Evolutionary conservation across 1,140 invertebrate species (phyloP).

Genomic region (Euschistus heros): DNA sequence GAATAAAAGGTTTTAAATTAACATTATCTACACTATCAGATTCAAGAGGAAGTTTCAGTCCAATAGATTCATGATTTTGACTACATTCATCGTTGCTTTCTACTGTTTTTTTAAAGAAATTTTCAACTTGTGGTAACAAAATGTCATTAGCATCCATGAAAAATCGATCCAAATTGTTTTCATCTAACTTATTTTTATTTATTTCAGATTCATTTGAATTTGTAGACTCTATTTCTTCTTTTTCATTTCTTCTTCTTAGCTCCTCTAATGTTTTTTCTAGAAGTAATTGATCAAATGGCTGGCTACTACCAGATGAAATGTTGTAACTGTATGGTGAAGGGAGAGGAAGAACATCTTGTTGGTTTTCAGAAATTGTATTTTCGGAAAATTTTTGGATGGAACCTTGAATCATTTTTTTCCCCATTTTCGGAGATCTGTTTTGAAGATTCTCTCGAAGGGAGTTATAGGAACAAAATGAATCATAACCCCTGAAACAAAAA

Average conservation of each 20-base stretch:
- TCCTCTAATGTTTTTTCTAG: constrained; percentile 10
- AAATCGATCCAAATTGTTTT: constrained; percentile 6
- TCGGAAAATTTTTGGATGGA: constrained; percentile 12
- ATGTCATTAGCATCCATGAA: constrained; percentile 14
- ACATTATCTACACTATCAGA: neutral
- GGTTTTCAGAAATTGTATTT: neutral
- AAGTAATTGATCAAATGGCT: constrained; percentile 10
- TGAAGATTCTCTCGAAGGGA: neutral
- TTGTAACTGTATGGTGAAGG: neutral
- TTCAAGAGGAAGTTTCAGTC: constrained; percentile 4
- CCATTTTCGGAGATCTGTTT: constrained; percentile 10
- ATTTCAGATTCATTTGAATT: constrained; percentile 9
- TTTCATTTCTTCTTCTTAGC: constrained; percentile 11
- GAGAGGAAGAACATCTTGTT: neutral
- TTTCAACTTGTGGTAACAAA: constrained; percentile 10
- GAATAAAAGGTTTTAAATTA: neutral
- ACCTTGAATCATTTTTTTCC: constrained; percentile 4
- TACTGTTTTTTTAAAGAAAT: neutral
- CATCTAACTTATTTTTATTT: neutral
- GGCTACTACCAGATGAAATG: neutral
- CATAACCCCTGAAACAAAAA: neutral
- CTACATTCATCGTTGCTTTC: constrained; percentile 9
- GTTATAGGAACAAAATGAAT: neutral
- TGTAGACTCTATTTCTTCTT: constrained; percentile 2
- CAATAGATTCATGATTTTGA: neutral